A percentile compares a stretch with the other conserved stretches of the same genome.
Evolutionary conservation across 1,140 invertebrate genomes (phyloP).

Genomic region (Trachymyrmex septentrionalis): DNA sequence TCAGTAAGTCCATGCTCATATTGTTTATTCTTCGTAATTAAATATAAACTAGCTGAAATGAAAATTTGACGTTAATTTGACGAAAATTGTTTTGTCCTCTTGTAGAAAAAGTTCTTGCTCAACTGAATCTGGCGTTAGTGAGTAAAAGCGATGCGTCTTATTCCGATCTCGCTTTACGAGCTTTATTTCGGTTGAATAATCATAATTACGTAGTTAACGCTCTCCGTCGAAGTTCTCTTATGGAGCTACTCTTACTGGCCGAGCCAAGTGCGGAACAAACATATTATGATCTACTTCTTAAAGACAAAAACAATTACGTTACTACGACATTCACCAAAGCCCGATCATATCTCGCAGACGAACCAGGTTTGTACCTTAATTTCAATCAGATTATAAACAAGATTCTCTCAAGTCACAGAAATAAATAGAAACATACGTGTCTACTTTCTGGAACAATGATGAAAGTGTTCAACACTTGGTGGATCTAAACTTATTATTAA

Average conservation of each 20-base stretch:
- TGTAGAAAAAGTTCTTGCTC: constrained; percentile 94
- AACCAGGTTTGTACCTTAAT: constrained; percentile 78
- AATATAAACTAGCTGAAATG: not conserved
- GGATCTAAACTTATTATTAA: constrained; percentile 1
- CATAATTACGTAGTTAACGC: constrained; percentile 97
- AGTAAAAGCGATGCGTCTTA: constrained; percentile 95
- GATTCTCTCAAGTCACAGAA: constrained; percentile 32
- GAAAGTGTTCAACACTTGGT: constrained; percentile 30
- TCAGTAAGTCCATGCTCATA: constrained; percentile 87
- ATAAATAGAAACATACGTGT: constrained; percentile 20
- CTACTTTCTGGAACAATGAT: constrained; percentile 23
- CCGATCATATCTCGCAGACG: constrained; percentile 80
- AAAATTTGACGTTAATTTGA: not conserved
- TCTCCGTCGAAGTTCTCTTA: constrained; percentile 92
- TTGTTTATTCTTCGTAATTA: not conserved
- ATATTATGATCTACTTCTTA: constrained; percentile 91
- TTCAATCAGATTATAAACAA: constrained; percentile 11
- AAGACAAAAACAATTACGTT: constrained; percentile 83
- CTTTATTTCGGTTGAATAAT: constrained; percentile 96
- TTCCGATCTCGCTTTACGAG: constrained; percentile 92
- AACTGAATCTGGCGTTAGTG: constrained; percentile 93
- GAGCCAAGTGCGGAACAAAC: constrained; percentile 94
- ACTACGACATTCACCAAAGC: constrained; percentile 83
- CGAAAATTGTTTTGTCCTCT: constrained; percentile 68
- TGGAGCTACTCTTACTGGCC: constrained; percentile 92